Conservation (phyloP, 1,140 invertebrate species). For the Drosophila truncata region DNA sequence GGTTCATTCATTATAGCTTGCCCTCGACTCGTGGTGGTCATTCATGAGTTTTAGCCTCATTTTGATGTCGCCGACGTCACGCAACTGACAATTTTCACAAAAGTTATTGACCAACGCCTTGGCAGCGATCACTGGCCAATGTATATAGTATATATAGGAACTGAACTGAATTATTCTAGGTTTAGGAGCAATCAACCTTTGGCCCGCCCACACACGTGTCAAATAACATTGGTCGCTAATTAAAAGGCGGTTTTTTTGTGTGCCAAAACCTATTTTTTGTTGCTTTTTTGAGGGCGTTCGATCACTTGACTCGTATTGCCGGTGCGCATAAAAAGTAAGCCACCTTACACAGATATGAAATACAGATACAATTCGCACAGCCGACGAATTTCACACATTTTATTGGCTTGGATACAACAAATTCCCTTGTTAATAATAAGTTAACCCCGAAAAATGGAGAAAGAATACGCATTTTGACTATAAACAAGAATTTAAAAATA, state of each 20-base stretch:
- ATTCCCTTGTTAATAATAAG: conserved; percentile 37
- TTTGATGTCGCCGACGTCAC: conserved; percentile 56
- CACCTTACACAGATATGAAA: conserved; percentile 25
- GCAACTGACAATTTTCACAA: conserved; percentile 24
- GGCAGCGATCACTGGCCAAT: conserved; percentile 42
- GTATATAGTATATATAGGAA: conserved; percentile 33
- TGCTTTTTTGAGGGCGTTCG: conserved; percentile 36
- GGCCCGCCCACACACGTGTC: conserved; percentile 69
- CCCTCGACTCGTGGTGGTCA: conserved; percentile 39
- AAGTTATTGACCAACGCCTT: conserved; percentile 46
- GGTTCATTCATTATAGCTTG: conserved; percentile 41
- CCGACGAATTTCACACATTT: conserved; percentile 60
- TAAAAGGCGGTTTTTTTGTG: conserved; percentile 17
- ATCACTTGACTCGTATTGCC: conserved; percentile 73
- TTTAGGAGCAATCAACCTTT: conserved; percentile 46
- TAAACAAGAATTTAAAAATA: conserved; percentile 76
- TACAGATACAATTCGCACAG: conserved; percentile 27
- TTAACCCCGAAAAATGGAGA: conserved; percentile 4
- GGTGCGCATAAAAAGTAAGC: conserved; percentile 58
- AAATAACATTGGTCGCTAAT: conserved; percentile 63
- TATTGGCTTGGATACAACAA: conserved; percentile 31
- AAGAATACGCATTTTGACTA: conserved; percentile 30
- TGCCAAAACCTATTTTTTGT: conserved; percentile 24
- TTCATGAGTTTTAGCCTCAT: conserved; percentile 54
- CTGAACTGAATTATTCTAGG: conserved; percentile 19